These are phyloP conservation scores for Leptinotarsa lineolata DNA, from an alignment of 1,140 invertebrate genomes.

Conservation along the genomic window DNA sequence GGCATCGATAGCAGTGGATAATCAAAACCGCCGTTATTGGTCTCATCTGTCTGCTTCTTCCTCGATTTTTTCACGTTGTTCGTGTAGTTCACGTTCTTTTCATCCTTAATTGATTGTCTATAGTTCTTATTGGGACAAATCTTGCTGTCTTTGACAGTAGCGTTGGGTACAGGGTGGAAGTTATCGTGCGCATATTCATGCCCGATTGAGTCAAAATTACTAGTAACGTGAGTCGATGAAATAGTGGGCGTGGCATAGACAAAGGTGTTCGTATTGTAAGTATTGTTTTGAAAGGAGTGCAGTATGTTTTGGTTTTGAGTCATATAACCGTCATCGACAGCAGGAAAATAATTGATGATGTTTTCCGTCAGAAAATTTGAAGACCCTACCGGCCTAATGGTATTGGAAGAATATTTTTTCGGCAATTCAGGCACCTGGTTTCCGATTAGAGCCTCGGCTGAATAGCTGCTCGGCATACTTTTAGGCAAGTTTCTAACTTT, in stretches of 20 bases:
- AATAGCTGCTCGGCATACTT: constrained; percentile 60
- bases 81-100: constrained; percentile 30
- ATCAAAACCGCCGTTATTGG: constrained; percentile 47
- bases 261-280: constrained; percentile 43
- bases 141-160: constrained; percentile 29
- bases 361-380: constrained; percentile 48
- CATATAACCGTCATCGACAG: constrained; percentile 45
- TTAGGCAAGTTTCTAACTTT: constrained; percentile 36
- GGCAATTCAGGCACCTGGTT: constrained; percentile 43
- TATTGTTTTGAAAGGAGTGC: constrained; percentile 47
- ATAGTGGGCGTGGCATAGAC: constrained; percentile 42
- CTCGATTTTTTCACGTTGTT: constrained; percentile 35
- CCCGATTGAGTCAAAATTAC: constrained; percentile 43
- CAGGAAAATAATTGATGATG: constrained; percentile 47
- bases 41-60: constrained; percentile 39
- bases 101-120: constrained; percentile 28
- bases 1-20: constrained; percentile 53
- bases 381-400: constrained; percentile 38
- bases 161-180: constrained; percentile 34
- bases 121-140: constrained; percentile 27
- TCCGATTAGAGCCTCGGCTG: constrained; percentile 64
- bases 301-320: constrained; percentile 46
- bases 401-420: constrained; percentile 41
- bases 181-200: constrained; percentile 41
- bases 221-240: constrained; percentile 45